Percentiles rank a stretch among this genome's conserved stretches.
These are phyloP conservation scores for Drosophila nasuta DNA, from an alignment of 1,140 invertebrate genomes.

Conservation along the genomic window DNA sequence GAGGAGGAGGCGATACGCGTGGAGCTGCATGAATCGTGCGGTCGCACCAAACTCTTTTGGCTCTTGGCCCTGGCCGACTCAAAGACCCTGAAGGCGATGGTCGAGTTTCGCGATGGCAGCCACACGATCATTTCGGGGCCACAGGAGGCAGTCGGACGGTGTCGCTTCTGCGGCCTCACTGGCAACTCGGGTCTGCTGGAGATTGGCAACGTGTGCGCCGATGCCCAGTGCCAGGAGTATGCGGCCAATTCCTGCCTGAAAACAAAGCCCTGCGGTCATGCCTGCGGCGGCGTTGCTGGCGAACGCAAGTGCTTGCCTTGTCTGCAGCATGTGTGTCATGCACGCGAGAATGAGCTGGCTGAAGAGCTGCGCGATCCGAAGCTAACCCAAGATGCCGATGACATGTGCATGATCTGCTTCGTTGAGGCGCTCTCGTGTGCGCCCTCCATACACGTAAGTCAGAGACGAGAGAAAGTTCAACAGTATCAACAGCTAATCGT, in stretches of 20 bases:
- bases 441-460: slow-evolving; percentile 93
- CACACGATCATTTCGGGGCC: slow-evolving; percentile 83
- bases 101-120: slow-evolving; percentile 95
- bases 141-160: slow-evolving; percentile 89
- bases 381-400: slow-evolving; percentile 97
- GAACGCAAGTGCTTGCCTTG: slow-evolving; percentile 95
- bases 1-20: slow-evolving; percentile 97
- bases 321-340: slow-evolving; percentile 86
- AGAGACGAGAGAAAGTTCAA: no score
- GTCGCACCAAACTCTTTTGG: slow-evolving; percentile 98
- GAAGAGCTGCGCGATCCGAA: slow-evolving; percentile 86
- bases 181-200: slow-evolving; percentile 93
- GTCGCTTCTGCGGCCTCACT: slow-evolving; percentile 95
- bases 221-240: slow-evolving; percentile 97
- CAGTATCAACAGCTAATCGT: background rate
- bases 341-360: slow-evolving; percentile 86
- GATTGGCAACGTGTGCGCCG: slow-evolving; percentile 96
- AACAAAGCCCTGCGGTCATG: slow-evolving; percentile 94
- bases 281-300: slow-evolving; percentile 95
- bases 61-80: slow-evolving; percentile 96
- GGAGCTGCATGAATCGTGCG: slow-evolving; percentile 98
- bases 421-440: slow-evolving; percentile 97
- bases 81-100: slow-evolving; percentile 95
- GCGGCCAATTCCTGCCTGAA: slow-evolving; percentile 93
- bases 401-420: slow-evolving; percentile 99